Base-by-base conservation (phyloP, 2,113 vertebrate genomes). In the Pavo muticus region DNA sequence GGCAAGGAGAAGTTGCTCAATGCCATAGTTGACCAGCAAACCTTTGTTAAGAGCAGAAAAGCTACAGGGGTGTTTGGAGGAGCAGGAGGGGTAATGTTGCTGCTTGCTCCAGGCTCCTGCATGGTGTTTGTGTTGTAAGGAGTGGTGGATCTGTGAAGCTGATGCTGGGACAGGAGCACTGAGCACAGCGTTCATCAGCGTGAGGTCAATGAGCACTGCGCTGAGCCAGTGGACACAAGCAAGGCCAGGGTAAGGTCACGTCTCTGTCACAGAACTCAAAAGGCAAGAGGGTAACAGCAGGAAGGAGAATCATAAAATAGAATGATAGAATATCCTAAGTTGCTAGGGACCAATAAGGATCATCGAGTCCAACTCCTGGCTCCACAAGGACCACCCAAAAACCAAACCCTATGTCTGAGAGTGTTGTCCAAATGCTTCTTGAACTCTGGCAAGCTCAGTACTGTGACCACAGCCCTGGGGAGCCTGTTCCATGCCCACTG, bases 121-220 rank as follows among this genome's bases (percentile, higher is more conserved):
- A 2, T 0, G 1, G 5, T 32, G 5, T n/a, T 39, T 6, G 7
- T 19, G 8, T 1, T 70, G 48, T 6, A 35, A 57, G 5, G 7
- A 81, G 23, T 35, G 48, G 21, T 20, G 42, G 12, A 14, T 14
- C 74, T 32, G 11, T 1, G 52, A 57, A 56, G 12, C 45, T 63
- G 20, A 13, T 4, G 7, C 5, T 29, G 44, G 11, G 4, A 4
- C 2, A 5, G 16, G 35, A 27, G 1, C n/a, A 44, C 10, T 84
- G 60, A 35, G 39, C 16, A 1, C 1, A 4, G 10, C 17, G 11
- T 57, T 40, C 25, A 14, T 42, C 13, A 20, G 9, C 61, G n/a
- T 25, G 27, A 76, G n/a, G 32, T 25, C 60, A 74, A 9, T 15
- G 27, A 70, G 6, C 17, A 30, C 24, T 0, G 0, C 57, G 14